Base-by-base conservation (phyloP, 1,140 invertebrate genomes). In the Adelges cooleyi region DNA sequence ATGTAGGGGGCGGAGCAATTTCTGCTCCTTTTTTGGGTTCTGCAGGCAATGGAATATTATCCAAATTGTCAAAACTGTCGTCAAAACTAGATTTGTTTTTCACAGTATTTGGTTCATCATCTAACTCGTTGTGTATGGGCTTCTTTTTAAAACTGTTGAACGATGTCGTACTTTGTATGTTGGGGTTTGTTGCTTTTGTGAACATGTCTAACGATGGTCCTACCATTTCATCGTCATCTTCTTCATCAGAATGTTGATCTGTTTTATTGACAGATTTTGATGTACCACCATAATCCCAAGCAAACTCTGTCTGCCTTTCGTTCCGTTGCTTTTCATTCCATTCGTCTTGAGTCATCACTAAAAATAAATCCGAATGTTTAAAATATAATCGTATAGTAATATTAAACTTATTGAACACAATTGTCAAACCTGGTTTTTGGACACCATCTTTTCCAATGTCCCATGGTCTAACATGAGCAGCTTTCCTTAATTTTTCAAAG, bases 311-410 rank as follows among this genome's bases (percentile, higher is more conserved):
- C 10, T 75, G 75, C 66, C 87, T 79, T 70, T 86, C 80, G 67
- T 77, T 74, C 56, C 87, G 79, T 72, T 87, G 82, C 70, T 86
- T 83, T 65, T 86, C 78, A 11, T 87, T 80, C 84, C 87, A 90
- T 75, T 90, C 83, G 73, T 87, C 83, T 77, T 90, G 87, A 0
- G 81, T 82, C 80, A 89, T 84, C 27, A 72, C 73, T 74, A 65
- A 46, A 72, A 71, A 40, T 22, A 40, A 66, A 27, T 48, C n/a
- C 25, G 6, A n/a, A 23, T 15, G 18, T 22, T 54, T 65, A 17
- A 42, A 44, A 44, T 3, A 49, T 33, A 50, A 36, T 13, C 22
- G 17, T 38, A 42, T 59, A 25, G n/a, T 11, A 52, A 10, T 29
- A 22, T 23, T 17, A 25, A 33, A 6, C 29, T 33, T 6, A 6